Percentiles rank a stretch among this genome's conserved stretches.
Conservation (phyloP, 1,140 invertebrate genomes). For the Drosophila seguyi region DNA sequence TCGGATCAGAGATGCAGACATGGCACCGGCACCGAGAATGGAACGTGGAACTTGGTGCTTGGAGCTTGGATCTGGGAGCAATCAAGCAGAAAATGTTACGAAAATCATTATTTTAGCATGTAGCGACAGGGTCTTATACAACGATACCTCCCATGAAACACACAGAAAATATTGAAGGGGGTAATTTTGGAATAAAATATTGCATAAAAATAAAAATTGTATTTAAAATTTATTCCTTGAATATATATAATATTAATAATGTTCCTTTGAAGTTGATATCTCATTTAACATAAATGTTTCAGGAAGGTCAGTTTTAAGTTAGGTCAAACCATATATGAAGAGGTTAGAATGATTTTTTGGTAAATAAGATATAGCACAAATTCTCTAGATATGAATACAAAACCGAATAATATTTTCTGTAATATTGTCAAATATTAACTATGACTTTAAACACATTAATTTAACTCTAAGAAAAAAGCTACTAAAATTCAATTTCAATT, state of each 20-base stretch:
- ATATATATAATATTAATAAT: neutral
- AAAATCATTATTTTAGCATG: slow-evolving; percentile 80
- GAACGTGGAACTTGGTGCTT: slow-evolving; percentile 20
- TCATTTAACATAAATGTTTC: neutral
- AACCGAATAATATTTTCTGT: neutral
- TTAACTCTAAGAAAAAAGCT: neutral
- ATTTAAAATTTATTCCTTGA: neutral
- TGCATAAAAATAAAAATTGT: too few relatives aligned
- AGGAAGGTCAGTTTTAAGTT: neutral
- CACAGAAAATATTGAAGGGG: neutral
- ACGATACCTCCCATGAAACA: slow-evolving; percentile 32
- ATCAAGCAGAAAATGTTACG: slow-evolving; percentile 79
- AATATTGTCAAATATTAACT: neutral
- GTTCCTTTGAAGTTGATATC: too few relatives aligned
- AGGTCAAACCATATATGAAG: too few relatives aligned
- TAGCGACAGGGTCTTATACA: slow-evolving; percentile 68
- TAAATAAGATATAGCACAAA: neutral
- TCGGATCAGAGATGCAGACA: slow-evolving; percentile 28
- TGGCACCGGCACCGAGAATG: slow-evolving; percentile 45
- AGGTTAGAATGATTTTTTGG: neutral
- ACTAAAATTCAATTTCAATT: too few relatives aligned
- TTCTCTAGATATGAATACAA: neutral
- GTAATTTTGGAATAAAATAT: neutral
- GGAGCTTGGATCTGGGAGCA: slow-evolving; percentile 50
- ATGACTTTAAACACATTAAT: too few relatives aligned